Conservation (phyloP, 1,140 invertebrate species). For the Sarcophaga bullata region DNA sequence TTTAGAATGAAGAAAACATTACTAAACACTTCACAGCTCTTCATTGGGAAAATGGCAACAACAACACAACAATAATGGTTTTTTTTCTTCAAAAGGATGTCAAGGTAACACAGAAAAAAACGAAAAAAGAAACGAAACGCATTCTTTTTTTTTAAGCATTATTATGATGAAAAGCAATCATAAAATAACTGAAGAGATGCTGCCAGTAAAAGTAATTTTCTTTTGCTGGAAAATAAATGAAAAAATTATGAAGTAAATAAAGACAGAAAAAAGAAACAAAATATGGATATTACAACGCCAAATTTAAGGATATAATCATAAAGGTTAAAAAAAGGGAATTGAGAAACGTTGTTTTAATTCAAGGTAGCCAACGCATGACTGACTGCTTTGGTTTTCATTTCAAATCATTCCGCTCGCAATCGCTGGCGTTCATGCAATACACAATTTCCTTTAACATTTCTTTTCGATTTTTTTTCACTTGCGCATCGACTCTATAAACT, state of each 20-base stretch:
- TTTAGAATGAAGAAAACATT: background rate
- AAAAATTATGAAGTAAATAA: background rate
- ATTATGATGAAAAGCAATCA: slow-evolving; percentile 6
- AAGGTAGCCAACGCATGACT: background rate
- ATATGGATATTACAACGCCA: background rate
- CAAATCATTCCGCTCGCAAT: background rate
- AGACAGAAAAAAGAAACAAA: background rate
- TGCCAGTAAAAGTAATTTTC: background rate
- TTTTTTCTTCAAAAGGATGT: background rate
- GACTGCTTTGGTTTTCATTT: background rate
- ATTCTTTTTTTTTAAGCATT: background rate
- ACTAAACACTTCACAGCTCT: background rate
- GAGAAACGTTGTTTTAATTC: background rate
- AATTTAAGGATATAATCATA: background rate
- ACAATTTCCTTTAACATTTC: background rate
- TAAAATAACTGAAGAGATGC: background rate
- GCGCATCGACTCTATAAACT: background rate
- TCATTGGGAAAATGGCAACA: background rate
- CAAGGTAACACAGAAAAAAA: background rate
- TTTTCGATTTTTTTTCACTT: background rate
- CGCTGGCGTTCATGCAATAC: no score
- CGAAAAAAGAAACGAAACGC: background rate
- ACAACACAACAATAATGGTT: background rate
- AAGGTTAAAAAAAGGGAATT: background rate
- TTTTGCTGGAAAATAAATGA: background rate